Conservation (phyloP, 2,113 vertebrate species). For the Oplegnathus fasciatus region DNA sequence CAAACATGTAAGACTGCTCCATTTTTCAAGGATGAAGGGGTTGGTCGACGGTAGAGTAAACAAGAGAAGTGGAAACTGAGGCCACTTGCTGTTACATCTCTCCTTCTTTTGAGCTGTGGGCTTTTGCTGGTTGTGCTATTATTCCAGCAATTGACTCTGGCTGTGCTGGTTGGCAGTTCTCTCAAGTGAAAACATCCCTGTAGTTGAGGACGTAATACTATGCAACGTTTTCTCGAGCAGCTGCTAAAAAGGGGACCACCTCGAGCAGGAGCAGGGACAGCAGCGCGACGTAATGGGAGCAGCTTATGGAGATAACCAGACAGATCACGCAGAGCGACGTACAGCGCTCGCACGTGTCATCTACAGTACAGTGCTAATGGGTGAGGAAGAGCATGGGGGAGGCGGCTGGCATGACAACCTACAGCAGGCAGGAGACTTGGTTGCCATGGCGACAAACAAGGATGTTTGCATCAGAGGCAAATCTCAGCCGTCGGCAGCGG, state of each 20-base stretch:
- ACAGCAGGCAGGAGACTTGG: slow-evolving; percentile 80
- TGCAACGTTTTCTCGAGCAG: background rate
- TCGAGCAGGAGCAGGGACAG: background rate
- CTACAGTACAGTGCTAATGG: slow-evolving; percentile 70
- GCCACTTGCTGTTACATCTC: slow-evolving; percentile 52
- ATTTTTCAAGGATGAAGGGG: slow-evolving; percentile 48
- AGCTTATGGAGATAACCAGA: slow-evolving; percentile 35
- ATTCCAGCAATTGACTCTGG: slow-evolving; percentile 58
- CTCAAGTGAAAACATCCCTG: slow-evolving; percentile 52
- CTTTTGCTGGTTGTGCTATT: slow-evolving; percentile 46
- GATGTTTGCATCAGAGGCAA: slow-evolving; percentile 84
- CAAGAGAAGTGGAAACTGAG: slow-evolving; percentile 46
- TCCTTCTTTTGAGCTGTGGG: slow-evolving; percentile 24
- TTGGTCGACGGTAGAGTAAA: slow-evolving; percentile 42
- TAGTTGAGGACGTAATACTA: slow-evolving; percentile 19
- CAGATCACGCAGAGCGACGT: slow-evolving; percentile 5
- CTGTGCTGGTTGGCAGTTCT: slow-evolving; percentile 25
- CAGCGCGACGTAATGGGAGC: slow-evolving; percentile 1
- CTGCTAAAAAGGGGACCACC: slow-evolving; percentile 15
- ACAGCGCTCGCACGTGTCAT: slow-evolving; percentile 51
- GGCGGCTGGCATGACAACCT: slow-evolving; percentile 80
- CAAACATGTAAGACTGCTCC: slow-evolving; percentile 56
- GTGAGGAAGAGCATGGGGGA: slow-evolving; percentile 62
- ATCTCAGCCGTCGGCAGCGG: slow-evolving; percentile 70
- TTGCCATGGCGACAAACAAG: slow-evolving; percentile 86